These are phyloP conservation scores for Amphiprion percula DNA, from an alignment of 2,113 vertebrate genomes.

Conservation along the genomic window DNA sequence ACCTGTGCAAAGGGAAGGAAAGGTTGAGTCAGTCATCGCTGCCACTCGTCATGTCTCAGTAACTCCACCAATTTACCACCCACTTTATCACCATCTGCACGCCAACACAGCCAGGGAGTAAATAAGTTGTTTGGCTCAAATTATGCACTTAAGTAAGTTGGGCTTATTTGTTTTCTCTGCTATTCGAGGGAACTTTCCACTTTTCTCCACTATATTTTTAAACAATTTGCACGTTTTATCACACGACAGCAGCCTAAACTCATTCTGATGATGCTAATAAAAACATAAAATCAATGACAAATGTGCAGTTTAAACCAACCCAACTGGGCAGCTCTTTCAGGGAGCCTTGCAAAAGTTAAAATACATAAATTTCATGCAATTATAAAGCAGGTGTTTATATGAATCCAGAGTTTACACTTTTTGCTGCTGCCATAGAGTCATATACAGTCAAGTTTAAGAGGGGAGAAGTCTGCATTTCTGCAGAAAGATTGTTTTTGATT, in stretches of 20 bases:
- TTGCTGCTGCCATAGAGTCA: background rate
- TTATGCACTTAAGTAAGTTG: constrained; percentile 9
- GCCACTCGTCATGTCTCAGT: constrained; percentile 65
- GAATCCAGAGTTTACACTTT: background rate
- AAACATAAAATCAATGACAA: background rate
- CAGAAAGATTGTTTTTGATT: too few species aligned
- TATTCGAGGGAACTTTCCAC: background rate
- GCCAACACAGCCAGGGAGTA: constrained; percentile 44
- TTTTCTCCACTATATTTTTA: background rate
- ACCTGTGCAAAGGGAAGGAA: constrained; percentile 59
- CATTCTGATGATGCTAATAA: too few species aligned
- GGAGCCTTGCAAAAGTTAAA: background rate
- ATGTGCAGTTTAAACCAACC: background rate
- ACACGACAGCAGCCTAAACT: background rate
- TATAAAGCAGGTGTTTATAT: background rate
- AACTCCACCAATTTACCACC: constrained; percentile 47
- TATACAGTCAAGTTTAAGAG: background rate
- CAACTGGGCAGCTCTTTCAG: background rate
- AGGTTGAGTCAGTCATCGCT: constrained; percentile 71
- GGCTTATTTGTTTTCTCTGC: constrained; percentile 15
- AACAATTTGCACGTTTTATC: background rate
- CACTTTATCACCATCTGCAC: constrained; percentile 61
- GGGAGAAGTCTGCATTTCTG: too few species aligned
- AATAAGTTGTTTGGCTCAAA: constrained; percentile 39
- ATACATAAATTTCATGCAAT: background rate